Evolutionary conservation across 64 coral and sea anemone species (phyloP).

Genomic region (Dendrophyllia cribrosa): DNA sequence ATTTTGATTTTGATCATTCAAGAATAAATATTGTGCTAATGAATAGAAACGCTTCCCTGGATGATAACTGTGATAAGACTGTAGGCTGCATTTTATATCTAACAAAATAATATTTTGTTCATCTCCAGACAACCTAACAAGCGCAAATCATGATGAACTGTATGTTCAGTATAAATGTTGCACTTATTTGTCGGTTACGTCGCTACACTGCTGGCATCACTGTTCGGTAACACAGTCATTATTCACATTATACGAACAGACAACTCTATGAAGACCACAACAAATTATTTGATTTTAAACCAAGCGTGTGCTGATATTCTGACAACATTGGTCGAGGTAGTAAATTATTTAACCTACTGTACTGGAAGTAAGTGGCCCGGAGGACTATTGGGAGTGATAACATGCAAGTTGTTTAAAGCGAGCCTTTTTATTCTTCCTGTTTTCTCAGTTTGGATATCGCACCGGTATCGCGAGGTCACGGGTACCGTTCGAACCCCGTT

Average conservation of each 20-base stretch:
- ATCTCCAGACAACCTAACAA: background rate
- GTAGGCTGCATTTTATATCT: background rate
- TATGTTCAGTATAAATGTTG: background rate
- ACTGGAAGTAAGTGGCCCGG: background rate
- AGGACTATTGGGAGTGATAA: background rate
- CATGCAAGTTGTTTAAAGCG: background rate
- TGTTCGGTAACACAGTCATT: background rate
- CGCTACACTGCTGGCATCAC: background rate
- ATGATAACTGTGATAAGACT: too few relatives aligned
- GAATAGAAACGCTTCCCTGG: too few relatives aligned
- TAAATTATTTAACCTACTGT: background rate
- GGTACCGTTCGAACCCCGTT: too few relatives aligned
- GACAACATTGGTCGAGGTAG: background rate
- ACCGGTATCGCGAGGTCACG: too few relatives aligned
- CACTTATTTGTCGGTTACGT: background rate
- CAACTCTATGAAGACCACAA: background rate
- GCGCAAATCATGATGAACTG: too few relatives aligned
- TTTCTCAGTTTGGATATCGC: background rate
- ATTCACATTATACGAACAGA: slow-evolving; percentile 31
- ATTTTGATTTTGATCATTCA: too few relatives aligned
- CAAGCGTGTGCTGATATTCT: slow-evolving; percentile 6
- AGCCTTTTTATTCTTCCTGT: background rate
- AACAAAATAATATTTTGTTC: background rate
- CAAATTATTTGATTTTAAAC: slow-evolving; percentile 29
- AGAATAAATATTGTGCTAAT: too few relatives aligned